A percentile compares a stretch with the other conserved stretches of the same genome.
phyloP scores from a whole-genome alignment of 1,140 invertebrate species.

The Orchestia grillus region DNA sequence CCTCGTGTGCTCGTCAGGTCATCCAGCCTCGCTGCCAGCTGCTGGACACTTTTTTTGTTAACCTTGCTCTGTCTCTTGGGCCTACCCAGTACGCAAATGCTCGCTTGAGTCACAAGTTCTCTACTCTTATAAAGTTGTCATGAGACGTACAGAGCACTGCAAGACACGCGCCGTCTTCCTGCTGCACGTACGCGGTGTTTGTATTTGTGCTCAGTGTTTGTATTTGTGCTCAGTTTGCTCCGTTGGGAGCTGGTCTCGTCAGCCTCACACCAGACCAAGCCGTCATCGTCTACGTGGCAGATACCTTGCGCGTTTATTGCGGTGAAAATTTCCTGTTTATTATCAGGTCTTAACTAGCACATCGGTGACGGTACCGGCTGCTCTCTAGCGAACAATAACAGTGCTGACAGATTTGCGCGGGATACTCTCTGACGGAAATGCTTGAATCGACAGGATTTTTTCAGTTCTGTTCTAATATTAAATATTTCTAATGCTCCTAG shows the following conservation, averaged over 20 bases:
- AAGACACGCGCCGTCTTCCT: background rate
- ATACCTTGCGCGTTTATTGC: background rate
- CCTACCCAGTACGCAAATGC: background rate
- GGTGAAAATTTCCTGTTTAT: background rate
- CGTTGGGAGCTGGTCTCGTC: background rate
- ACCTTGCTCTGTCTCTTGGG: background rate
- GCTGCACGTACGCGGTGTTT: background rate
- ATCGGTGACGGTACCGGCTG: too few relatives aligned
- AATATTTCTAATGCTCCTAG: too few relatives aligned
- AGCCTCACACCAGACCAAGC: background rate
- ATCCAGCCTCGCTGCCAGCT: background rate
- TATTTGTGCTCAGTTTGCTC: background rate
- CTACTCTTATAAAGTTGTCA: background rate
- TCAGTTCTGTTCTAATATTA: too few relatives aligned
- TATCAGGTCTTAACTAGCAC: background rate
- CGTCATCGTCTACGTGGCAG: background rate
- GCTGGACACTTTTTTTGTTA: background rate
- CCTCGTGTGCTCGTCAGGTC: background rate
- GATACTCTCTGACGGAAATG: too few relatives aligned
- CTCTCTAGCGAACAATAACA: too few relatives aligned
- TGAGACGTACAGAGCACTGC: background rate
- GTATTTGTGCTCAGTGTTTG: too few relatives aligned
- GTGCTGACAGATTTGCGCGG: too few relatives aligned
- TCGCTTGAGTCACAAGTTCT: background rate
- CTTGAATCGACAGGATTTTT: too few relatives aligned